phyloP scores from a whole-genome alignment of 2,888 invertebrate species.

The Ptycholaimellus sp. region DNA sequence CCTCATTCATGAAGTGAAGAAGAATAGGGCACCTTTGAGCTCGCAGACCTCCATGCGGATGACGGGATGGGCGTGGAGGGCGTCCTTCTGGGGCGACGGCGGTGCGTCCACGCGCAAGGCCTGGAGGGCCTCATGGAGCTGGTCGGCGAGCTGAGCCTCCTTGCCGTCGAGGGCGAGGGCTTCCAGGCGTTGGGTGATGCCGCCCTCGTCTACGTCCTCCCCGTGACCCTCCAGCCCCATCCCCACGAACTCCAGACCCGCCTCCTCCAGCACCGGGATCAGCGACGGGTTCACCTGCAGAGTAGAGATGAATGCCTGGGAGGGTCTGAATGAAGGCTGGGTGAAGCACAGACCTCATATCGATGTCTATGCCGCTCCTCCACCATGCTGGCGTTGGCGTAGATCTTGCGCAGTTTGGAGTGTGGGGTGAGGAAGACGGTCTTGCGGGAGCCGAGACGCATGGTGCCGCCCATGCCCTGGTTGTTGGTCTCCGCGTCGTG shows the following conservation, averaged over 20 bases:
- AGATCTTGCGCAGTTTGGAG: constrained; percentile 33
- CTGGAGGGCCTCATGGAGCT: neutral
- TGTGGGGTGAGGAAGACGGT: constrained; percentile 46
- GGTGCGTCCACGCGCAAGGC: neutral
- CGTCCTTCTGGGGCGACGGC: neutral
- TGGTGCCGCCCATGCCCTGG: constrained; percentile 65
- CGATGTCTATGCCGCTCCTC: constrained; percentile 89
- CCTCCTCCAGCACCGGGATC: constrained; percentile 48
- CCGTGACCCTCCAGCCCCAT: constrained; percentile 25
- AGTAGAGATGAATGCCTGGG: too few species aligned
- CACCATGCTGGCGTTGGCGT: constrained; percentile 32
- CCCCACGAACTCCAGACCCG: constrained; percentile 63
- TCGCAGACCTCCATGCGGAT: constrained; percentile 81
- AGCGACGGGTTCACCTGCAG: constrained; percentile 75
- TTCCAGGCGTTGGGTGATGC: neutral
- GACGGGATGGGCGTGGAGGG: neutral
- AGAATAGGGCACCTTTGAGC: constrained; percentile 34
- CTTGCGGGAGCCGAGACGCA: constrained; percentile 76
- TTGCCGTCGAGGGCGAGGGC: neutral
- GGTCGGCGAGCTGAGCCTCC: neutral
- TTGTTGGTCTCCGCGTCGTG: constrained; percentile 51
- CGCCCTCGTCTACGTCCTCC: neutral
- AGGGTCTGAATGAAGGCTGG: too few species aligned
- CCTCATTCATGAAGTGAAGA: neutral
- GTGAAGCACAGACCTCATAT: constrained; percentile 66